These are phyloP conservation scores for Tyria jacobaeae DNA, from an alignment of 2,888 invertebrate species.

Conservation along the genomic window DNA sequence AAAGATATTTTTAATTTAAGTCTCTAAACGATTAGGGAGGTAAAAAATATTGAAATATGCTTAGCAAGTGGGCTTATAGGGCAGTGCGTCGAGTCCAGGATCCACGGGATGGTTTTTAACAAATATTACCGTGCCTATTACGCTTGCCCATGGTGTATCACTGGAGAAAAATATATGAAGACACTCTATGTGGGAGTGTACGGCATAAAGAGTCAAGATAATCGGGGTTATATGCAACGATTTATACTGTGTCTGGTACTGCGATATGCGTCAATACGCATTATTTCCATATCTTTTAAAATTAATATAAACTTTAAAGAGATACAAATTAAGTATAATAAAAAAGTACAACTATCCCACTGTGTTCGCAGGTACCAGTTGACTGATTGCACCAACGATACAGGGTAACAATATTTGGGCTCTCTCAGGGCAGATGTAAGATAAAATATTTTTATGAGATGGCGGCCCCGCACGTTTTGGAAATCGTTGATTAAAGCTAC, in stretches of 20 bases:
- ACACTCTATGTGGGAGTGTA: too few species aligned
- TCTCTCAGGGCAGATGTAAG: conserved; percentile 43
- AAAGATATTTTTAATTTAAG: not conserved
- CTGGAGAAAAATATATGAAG: too few species aligned
- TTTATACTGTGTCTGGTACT: too few species aligned
- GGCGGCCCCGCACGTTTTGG: conserved; percentile 32
- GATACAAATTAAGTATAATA: not conserved
- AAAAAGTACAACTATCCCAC: not conserved
- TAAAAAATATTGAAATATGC: not conserved
- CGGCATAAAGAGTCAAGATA: too few species aligned
- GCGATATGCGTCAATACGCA: too few species aligned
- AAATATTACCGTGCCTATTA: not conserved
- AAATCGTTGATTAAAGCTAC: conserved; percentile 44
- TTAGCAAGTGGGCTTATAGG: not conserved
- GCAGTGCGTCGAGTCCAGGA: not conserved
- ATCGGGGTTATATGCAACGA: not conserved
- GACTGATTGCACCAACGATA: conserved; percentile 45
- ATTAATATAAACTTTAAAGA: not conserved
- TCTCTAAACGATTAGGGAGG: not conserved
- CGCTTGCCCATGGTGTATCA: too few species aligned
- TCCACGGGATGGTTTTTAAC: not conserved
- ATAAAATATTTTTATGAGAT: conserved; percentile 51
- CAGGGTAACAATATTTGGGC: conserved; percentile 47
- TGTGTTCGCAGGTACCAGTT: conserved; percentile 40
- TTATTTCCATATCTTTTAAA: too few species aligned